phyloP scores from a whole-genome alignment of 2,888 invertebrate species.

The Zelleria hepariella region DNA sequence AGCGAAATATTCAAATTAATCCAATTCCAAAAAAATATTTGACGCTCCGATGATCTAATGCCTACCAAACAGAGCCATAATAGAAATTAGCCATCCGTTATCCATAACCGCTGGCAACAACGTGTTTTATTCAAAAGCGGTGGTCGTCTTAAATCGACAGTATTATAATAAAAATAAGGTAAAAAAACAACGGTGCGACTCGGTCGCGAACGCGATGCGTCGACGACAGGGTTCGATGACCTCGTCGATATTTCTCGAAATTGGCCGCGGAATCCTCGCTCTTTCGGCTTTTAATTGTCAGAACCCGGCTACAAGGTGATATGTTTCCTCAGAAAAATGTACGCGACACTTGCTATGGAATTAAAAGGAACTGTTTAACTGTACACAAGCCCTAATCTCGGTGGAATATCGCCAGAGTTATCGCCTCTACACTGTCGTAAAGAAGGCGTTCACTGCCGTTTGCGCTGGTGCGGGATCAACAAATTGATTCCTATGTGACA shows the following conservation, averaged over 20 bases:
- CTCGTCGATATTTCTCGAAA: conserved; percentile 70
- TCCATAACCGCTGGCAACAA: neutral
- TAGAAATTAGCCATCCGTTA: neutral
- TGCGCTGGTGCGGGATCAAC: neutral
- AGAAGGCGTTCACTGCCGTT: neutral
- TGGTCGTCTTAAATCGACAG: conserved; percentile 32
- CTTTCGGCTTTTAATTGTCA: conserved; percentile 70
- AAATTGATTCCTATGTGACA: neutral
- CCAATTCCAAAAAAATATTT: neutral
- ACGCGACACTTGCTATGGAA: conserved; percentile 17
- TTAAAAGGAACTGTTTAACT: conserved; percentile 3
- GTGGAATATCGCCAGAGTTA: neutral
- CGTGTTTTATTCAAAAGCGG: neutral
- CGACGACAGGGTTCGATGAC: conserved; percentile 63
- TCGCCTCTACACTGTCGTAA: neutral
- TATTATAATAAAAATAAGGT: conserved; percentile 41
- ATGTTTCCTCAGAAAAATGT: conserved; percentile 58
- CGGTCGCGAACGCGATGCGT: conserved; percentile 64
- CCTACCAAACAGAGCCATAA: neutral
- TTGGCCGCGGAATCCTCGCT: conserved; percentile 62
- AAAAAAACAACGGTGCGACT: conserved; percentile 53
- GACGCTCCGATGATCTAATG: neutral
- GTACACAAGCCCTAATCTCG: conserved; percentile 2
- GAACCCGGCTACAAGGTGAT: conserved; percentile 63
- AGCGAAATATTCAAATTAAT: neutral